phyloP scores from a whole-genome alignment of 1,140 invertebrate genomes.

The Drosophila grimshawi region DNA sequence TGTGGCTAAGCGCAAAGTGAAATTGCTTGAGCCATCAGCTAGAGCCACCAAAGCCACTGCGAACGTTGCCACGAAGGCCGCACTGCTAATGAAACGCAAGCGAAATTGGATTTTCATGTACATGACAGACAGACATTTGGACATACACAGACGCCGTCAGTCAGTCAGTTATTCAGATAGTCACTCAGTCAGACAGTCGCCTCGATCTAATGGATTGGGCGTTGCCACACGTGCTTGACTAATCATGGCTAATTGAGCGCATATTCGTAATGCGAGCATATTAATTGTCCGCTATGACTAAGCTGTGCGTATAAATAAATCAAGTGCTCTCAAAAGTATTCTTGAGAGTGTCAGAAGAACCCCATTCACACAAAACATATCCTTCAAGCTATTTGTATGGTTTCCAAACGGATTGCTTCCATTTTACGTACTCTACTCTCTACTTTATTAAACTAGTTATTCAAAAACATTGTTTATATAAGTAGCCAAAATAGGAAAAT shows the following conservation, averaged over 20 bases:
- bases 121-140: constrained; percentile 49
- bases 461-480: constrained; percentile 12
- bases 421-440: neutral
- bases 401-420: constrained; percentile 43
- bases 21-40: constrained; percentile 67
- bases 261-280: constrained; percentile 76
- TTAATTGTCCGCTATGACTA: constrained; percentile 65
- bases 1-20: constrained; percentile 46
- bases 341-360: constrained; percentile 20
- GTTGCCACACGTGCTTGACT: constrained; percentile 76
- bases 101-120: constrained; percentile 82
- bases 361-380: constrained; percentile 22
- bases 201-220: constrained; percentile 62
- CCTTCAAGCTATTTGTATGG: constrained; percentile 48
- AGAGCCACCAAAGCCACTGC: constrained; percentile 24
- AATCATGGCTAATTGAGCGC: constrained; percentile 76
- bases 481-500: constrained; percentile 21
- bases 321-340: constrained; percentile 48
- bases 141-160: constrained; percentile 13
- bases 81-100: constrained; percentile 76
- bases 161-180: constrained; percentile 10
- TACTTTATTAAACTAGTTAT: neutral
- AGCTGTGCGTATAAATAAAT: constrained; percentile 41
- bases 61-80: constrained; percentile 28
- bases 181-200: constrained; percentile 12